Conservation (phyloP, 1,140 invertebrate genomes). For the Drosophila rufa region DNA sequence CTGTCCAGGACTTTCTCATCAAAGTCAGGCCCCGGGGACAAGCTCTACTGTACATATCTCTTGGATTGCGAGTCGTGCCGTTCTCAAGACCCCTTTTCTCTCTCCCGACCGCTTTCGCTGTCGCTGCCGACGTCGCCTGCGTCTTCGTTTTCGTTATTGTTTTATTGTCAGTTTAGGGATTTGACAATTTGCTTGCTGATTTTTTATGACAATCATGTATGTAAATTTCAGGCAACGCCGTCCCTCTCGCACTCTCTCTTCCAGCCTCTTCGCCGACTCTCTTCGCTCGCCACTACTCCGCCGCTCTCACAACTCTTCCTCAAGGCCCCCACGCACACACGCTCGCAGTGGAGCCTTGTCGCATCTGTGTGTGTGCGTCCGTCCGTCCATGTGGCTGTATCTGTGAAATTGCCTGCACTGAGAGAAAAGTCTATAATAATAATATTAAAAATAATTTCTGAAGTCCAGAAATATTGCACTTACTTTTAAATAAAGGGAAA, state of each 20-base stretch:
- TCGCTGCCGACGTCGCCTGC: conserved; percentile 16
- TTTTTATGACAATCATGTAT: conserved; percentile 84
- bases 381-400: neutral
- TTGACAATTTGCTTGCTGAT: conserved; percentile 83
- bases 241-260: conserved; percentile 18
- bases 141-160: conserved; percentile 79
- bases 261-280: neutral
- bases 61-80: neutral
- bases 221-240: conserved; percentile 62
- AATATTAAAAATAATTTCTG: too few species aligned
- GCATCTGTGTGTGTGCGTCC: conserved; percentile 27
- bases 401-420: conserved; percentile 2
- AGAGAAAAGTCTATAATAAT: neutral
- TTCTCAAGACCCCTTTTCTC: neutral
- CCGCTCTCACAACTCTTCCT: conserved; percentile 60
- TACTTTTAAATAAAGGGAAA: too few species aligned
- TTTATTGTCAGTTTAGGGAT: conserved; percentile 83
- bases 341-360: neutral
- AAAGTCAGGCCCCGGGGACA: too few species aligned
- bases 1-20: too few species aligned
- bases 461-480: too few species aligned
- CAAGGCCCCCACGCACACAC: conserved; percentile 57
- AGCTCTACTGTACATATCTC: conserved; percentile 12
- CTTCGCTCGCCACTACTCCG: conserved; percentile 27
- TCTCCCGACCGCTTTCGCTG: conserved; percentile 10